Base-by-base conservation (phyloP, 2,888 invertebrate species). In the Temnothorax rugatulus region DNA sequence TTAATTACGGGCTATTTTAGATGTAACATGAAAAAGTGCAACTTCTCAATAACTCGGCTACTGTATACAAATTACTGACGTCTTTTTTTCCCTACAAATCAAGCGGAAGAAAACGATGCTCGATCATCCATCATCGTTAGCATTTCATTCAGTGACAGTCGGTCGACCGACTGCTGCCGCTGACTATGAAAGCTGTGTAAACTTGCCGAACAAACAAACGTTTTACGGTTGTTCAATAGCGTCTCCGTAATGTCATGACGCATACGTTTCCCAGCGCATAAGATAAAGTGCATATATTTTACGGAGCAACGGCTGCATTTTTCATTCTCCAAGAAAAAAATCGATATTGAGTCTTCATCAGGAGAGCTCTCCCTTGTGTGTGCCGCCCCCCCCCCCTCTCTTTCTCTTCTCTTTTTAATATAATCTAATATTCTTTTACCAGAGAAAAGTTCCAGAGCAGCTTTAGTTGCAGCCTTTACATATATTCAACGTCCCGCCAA, bases 71-170 rank as follows among this genome's bases (percentile, higher is more conserved):
- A 81, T 83, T 63, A 47, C 69, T 11, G 68, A 57, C 52, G 11
- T 57, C 47, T 41, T 25, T 47, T 76, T 76, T 83, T 47, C 9
- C 15, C 38, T 50, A 34, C 50, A 61, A 75, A 85, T 85, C 83
- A 88, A 84, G 82, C 79, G 69, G 77, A 87, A 82, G 64, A 75
- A 54, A 76, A 73, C 82, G 77, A 81, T 71, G 77, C 82, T 59
- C 64, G 88, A 82, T 88, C 91, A 92, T 93, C 91, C 89, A 91
- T 93, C 93, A 93, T 93, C 92, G 91, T 93, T 93, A 93, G 91
- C 84, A 91, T 92, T 93, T 91, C 91, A 91, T 92, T 92, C 91
- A 90, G 86, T 90, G 89, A 92, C 90, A 87, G 87, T 83, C 87
- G 86, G 85, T 88, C 86, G 88, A 81, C 83, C 90, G 89, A 89